phyloP scores from a whole-genome alignment of 2,113 vertebrate species.

The Formicarius rufipectus region DNA sequence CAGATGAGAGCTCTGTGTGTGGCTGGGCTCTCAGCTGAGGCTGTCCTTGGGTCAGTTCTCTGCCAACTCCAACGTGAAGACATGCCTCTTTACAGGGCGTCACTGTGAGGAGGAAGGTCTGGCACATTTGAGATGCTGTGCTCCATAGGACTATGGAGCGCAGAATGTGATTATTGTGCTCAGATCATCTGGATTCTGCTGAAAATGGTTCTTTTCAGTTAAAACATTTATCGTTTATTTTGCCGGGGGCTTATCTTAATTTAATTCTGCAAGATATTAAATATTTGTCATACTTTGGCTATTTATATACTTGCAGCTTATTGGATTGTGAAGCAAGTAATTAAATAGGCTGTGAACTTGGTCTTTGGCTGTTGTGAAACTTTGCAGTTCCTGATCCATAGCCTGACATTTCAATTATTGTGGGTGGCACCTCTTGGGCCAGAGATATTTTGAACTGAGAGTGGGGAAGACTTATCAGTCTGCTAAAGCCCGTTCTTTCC shows the following conservation, averaged over 20 bases:
- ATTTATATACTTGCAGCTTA: conserved; percentile 33
- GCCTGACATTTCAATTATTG: background rate
- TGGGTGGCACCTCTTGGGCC: background rate
- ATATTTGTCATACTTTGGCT: conserved; percentile 13
- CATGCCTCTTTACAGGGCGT: background rate
- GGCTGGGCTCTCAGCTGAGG: background rate
- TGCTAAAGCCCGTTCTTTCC: background rate
- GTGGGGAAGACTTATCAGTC: background rate
- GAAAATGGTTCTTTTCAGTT: conserved; percentile 1
- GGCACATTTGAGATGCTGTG: background rate
- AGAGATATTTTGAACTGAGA: background rate
- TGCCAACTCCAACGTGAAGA: background rate
- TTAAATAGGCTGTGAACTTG: conserved; percentile 20
- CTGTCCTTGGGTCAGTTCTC: background rate
- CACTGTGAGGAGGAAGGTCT: fast-evolving
- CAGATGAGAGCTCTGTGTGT: background rate
- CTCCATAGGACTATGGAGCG: background rate
- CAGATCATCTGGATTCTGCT: background rate
- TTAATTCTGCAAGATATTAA: conserved; percentile 44
- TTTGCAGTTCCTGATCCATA: background rate
- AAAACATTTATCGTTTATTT: conserved; percentile 6
- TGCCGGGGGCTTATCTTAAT: conserved; percentile 26
- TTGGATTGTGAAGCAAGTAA: conserved; percentile 20
- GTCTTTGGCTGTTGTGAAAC: background rate
- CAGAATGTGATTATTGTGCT: background rate